phyloP scores from a whole-genome alignment of 1,140 invertebrate genomes.

The Tyrophagus putrescentiae region DNA sequence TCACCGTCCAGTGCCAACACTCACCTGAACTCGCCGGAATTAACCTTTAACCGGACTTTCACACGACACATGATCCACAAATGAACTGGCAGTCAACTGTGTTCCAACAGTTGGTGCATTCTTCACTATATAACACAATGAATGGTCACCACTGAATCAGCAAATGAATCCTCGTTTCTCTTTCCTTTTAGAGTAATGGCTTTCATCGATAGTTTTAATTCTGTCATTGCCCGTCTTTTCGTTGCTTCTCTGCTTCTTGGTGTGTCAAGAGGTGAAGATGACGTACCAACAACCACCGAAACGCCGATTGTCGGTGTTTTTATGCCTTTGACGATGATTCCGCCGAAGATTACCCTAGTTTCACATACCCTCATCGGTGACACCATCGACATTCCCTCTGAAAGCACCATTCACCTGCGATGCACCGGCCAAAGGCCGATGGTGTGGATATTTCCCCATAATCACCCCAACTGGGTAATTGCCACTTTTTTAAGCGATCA shows the following conservation, averaged over 20 bases:
- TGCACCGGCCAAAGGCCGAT: conserved; percentile 8
- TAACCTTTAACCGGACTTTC: too few relatives aligned
- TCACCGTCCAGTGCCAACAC: too few relatives aligned
- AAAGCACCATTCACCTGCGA: background rate
- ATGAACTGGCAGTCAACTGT: too few relatives aligned
- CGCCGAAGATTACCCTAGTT: conserved; percentile 5
- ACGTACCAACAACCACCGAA: background rate
- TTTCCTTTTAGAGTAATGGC: too few relatives aligned
- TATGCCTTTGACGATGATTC: background rate
- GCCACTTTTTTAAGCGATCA: background rate
- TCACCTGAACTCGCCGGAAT: too few relatives aligned
- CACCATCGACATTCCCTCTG: conserved; percentile 11
- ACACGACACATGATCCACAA: too few relatives aligned
- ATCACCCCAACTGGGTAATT: background rate
- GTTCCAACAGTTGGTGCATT: too few relatives aligned
- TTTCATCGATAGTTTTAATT: background rate
- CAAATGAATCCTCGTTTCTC: background rate
- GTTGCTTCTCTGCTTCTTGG: background rate
- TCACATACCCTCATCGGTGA: conserved; percentile 10
- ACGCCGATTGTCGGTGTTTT: background rate
- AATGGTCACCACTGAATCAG: background rate
- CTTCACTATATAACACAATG: too few relatives aligned
- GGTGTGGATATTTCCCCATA: conserved; percentile 14
- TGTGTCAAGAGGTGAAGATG: too few relatives aligned
- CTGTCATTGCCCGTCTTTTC: background rate